Evolutionary conservation across 2,888 invertebrate species (phyloP).

Genomic region (Ormyrus rosae): DNA sequence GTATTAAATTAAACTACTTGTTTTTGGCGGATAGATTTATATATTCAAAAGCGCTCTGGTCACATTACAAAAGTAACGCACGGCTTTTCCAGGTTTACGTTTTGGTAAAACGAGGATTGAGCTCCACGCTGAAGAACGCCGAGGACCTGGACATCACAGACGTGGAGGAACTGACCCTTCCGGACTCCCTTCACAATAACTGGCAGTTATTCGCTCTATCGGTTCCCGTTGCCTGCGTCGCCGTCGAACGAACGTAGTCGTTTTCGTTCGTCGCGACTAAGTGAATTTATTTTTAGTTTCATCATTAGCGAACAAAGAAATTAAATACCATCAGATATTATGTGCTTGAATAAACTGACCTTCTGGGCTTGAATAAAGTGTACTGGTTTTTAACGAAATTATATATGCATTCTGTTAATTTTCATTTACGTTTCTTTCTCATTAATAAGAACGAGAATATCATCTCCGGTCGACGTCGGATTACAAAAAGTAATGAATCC

Average conservation of each 20-base stretch:
- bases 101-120: constrained; percentile 61
- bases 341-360: too few relatives aligned
- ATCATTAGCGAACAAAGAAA: not conserved
- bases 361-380: too few relatives aligned
- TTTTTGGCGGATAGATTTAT: not conserved
- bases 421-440: too few relatives aligned
- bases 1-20: too few relatives aligned
- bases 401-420: too few relatives aligned
- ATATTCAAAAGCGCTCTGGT: not conserved
- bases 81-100: constrained; percentile 61
- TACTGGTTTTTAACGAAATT: too few relatives aligned
- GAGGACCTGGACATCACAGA: constrained; percentile 37
- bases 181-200: constrained; percentile 63
- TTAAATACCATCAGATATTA: too few relatives aligned
- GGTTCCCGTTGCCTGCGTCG: constrained; percentile 64
- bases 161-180: constrained; percentile 60
- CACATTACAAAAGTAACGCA: too few relatives aligned
- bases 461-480: too few relatives aligned
- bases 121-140: constrained; percentile 24
- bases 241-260: constrained; percentile 35
- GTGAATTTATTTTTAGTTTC: not conserved
- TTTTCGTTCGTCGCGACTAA: not conserved
- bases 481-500: too few relatives aligned
- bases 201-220: constrained; percentile 65
- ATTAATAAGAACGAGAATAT: too few relatives aligned